Evolutionary conservation across 2,797 vertebrate genomes (phyloP).

Genomic region (Sandelia bainsii): DNA sequence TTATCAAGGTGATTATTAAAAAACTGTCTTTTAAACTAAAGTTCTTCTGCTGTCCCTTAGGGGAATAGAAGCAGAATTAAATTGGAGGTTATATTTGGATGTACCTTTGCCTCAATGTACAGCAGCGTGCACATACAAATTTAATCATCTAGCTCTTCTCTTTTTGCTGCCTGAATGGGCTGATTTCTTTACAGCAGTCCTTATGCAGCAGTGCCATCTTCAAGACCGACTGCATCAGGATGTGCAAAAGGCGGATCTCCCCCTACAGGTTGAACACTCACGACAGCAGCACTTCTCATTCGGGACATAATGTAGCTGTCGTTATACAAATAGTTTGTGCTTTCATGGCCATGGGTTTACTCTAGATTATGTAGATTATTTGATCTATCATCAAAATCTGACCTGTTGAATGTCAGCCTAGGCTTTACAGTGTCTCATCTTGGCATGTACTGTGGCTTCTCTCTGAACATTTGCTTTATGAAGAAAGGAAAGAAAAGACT

Average conservation of each 20-base stretch:
- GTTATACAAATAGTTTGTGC: neutral
- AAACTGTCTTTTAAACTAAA: neutral
- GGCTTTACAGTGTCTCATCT: slow-evolving; percentile 7
- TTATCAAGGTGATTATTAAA: slow-evolving; percentile 13
- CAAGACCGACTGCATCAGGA: slow-evolving; percentile 17
- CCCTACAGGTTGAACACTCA: slow-evolving; percentile 38
- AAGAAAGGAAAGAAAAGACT: neutral
- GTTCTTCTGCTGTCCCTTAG: neutral
- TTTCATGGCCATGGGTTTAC: neutral
- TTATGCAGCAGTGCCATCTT: slow-evolving; percentile 45
- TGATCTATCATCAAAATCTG: neutral
- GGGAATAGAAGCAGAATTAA: slow-evolving; percentile 19
- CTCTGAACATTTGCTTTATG: slow-evolving; percentile 2
- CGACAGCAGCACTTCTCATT: slow-evolving; percentile 11
- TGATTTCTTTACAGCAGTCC: slow-evolving; percentile 27
- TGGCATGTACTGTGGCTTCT: slow-evolving; percentile 9
- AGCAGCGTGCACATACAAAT: slow-evolving; percentile 67
- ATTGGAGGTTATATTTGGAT: slow-evolving; percentile 63
- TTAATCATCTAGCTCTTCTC: slow-evolving; percentile 65
- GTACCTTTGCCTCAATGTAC: slow-evolving; percentile 58
- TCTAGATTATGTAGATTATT: neutral
- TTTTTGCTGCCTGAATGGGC: slow-evolving; percentile 60
- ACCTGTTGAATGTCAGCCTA: neutral
- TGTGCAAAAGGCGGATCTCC: slow-evolving; percentile 48
- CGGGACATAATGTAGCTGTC: slow-evolving; percentile 24